Base-by-base conservation (phyloP, 1,140 invertebrate species). In the Caenorhabditis brenneri region DNA sequence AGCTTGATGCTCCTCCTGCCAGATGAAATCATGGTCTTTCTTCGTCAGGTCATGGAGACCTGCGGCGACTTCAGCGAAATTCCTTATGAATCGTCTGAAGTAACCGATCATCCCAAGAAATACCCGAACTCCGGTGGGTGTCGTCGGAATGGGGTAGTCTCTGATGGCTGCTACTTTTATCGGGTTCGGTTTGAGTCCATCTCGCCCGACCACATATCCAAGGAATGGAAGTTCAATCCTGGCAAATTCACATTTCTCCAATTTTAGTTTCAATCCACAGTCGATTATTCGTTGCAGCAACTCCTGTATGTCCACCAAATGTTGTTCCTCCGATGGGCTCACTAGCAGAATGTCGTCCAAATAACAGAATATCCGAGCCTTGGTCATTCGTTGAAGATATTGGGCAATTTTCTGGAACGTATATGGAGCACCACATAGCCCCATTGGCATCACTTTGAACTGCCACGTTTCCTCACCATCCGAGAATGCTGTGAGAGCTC, bases 91-190 rank as follows among this genome's bases (percentile, higher is more conserved):
- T 80, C 88, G 86, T 3, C 89, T 46, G 82, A 91, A 90, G 82
- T 91, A 92, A 51, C 90, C 89, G 33, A 89, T 83, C 39, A 93
- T 85, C 4, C 92, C 92, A 1, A 93, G 53, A 84, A 93, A 92
- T 36, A 88, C 29, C 49, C 91, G 85, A 0, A 93, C 33, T 51
- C 92, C 88, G 51, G 91, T 89, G 4, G 88, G 81, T 82, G 83
- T 91, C 55, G 74, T 88, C 7, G 91, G 91, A 53, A 19, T 22
- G 16, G 85, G 85, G 33, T 91, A 87, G 6, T 89, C 78, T n/a
- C 42, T 36, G 16, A 92, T 88, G 22, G 87, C 88, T 49, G 83
- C 51, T 0, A 91, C 85, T 85, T 92, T 92, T 5, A 88, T 86
- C 51, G 88, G 88, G 36, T 91, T 89, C 42, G 89, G 85, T 51